phyloP scores from a whole-genome alignment of 2,797 vertebrate species.

The Danio kyathit region DNA sequence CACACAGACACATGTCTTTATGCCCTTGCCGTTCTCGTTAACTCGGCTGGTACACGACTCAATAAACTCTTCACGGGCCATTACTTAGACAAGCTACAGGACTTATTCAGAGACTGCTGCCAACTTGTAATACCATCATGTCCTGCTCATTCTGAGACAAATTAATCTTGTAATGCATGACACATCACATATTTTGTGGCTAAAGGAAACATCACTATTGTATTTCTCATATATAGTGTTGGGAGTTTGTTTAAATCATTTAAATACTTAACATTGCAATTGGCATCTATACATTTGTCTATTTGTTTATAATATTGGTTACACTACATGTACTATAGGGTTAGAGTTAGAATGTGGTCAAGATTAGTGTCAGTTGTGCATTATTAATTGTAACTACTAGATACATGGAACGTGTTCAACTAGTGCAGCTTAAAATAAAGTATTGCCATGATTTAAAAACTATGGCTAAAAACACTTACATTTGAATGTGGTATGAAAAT shows the following conservation, averaged over 20 bases:
- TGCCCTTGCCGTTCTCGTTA: slow-evolving; percentile 29
- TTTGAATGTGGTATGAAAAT: too few relatives aligned
- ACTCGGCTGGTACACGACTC: slow-evolving; percentile 12
- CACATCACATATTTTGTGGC: not conserved
- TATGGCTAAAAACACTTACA: too few relatives aligned
- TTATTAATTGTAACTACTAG: too few relatives aligned
- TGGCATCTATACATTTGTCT: too few relatives aligned
- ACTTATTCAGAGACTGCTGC: slow-evolving; percentile 23
- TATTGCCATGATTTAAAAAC: too few relatives aligned
- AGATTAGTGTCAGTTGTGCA: too few relatives aligned
- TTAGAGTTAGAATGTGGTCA: too few relatives aligned
- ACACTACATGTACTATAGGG: too few relatives aligned
- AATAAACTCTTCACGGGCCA: slow-evolving; percentile 35
- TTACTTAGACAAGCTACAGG: slow-evolving; percentile 9
- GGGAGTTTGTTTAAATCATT: not conserved
- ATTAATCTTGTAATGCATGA: not conserved
- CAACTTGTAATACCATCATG: slow-evolving; percentile 19
- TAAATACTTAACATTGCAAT: too few relatives aligned
- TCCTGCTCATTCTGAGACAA: slow-evolving; percentile 9
- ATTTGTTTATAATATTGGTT: too few relatives aligned
- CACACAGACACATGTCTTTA: not conserved
- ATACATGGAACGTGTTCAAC: too few relatives aligned
- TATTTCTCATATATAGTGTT: not conserved
- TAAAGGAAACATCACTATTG: not conserved
- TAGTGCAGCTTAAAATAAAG: too few relatives aligned